Evolutionary conservation across 2,113 vertebrate genomes (phyloP), one percentile per base, ranked within the genome.

Genomic region (Oryzias melastigma): DNA sequence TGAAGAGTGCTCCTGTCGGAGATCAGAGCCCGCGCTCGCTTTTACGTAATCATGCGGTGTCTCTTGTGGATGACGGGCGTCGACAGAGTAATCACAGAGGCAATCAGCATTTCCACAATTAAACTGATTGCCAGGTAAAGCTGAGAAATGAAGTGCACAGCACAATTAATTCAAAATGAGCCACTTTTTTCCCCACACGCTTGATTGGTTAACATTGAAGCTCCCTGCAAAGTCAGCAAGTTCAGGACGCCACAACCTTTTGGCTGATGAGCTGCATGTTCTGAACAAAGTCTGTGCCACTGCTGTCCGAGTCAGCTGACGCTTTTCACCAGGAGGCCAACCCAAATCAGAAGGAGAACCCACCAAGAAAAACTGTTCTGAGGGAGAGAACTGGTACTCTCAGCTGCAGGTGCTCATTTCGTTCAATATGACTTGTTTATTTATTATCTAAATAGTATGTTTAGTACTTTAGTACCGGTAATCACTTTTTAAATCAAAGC

Each of bases 21-120:
- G 48, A 51, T 12, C 7, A n/a, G 29, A 42, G 15, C 35, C 14
- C 22, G 46, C 46, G 5, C n/a, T 4, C 15, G 27, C 7, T 20
- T 60, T 50, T 50, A 7, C n/a, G 17, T 42, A 42, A 61, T 51
- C 19, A 51, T n/a, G 5, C 25, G 15, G 24, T 19, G 18, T 14
- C 27, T 61, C 27, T 61, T 41, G 29, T 50, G 19, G 50, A 24
- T 50, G 58, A 50, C 29, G 40, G 13, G 10, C 18, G 16, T 42
- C 52, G 52, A 44, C 44, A 44, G 49, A 52, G 35, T 60, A 62
- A 62, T 51, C 50, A 52, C 50, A 43, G 49, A 19, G 50, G 60
- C 48, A 63, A 63, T 63, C 50, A 63, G 49, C 45, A 42, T 52
- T 29, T 52, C 60, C 24, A 52, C 24, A 17, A 52, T 44, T 53